Base-by-base conservation (phyloP, 2,113 vertebrate genomes). In the Peucedramus taeniatus region DNA sequence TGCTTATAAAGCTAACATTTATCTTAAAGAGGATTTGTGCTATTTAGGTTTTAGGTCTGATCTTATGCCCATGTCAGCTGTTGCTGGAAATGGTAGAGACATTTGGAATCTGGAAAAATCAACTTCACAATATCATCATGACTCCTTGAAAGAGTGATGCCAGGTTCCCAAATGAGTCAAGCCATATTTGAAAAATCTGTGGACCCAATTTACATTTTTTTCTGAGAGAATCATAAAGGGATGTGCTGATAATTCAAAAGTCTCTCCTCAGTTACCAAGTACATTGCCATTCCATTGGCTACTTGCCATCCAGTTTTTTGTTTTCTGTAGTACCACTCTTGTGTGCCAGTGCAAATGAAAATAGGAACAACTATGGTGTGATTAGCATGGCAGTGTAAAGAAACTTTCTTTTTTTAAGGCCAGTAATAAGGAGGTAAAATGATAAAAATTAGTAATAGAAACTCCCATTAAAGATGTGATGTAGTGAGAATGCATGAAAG, bases 151-250 rank as follows among this genome's bases (percentile, higher is more conserved):
- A 68, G 51, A 81, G 26, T 42, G 30, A 40, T 93, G 66, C 54
- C 85, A 92, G 72, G 63, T 90, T 96, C 60, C 69, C 64, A 92
- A 64, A 91, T 40, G n/a, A 92, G n/a, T 83, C 77, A 79, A 82
- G 19, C 60, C 33, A 9, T 68, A 78, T 82, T 87, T 90, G 87
- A 95, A 84, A 84, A 84, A 84, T 68, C 65, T 71, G 40, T 79
- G 56, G 60, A 71, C 64, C 13, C 15, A 64, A 82, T 81, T 93
- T 75, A 39, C 20, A 12, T 40, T 78, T 89, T 49, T 75, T 76
- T 61, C 28, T 71, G 49, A 75, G 50, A 83, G 35, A 57, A 47
- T 80, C 35, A 26, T 74, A 37, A 92, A 78, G 60, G 27, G 19
- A 31, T 78, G 16, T 83, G 47, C 49, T 56, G 35, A 70, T 81